Evolutionary conservation across 2,797 vertebrate species (phyloP).

Genomic region (Picus viridis): DNA sequence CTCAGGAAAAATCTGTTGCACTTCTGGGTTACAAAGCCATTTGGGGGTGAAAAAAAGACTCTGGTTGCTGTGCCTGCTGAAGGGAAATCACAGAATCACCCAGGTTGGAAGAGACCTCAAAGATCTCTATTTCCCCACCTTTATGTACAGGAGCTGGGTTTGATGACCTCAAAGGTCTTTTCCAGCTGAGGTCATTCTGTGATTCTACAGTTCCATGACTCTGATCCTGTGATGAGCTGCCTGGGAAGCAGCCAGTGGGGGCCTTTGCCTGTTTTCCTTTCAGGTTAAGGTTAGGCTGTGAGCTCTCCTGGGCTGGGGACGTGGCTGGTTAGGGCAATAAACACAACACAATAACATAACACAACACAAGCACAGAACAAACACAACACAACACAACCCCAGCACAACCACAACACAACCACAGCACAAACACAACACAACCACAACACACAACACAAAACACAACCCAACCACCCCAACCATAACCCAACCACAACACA

Average conservation of each 20-base stretch:
- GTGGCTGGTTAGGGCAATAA: not conserved
- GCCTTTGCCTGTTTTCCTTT: not conserved
- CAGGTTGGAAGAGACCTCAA: too few relatives aligned
- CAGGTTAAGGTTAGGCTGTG: not conserved
- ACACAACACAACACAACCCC: too few relatives aligned
- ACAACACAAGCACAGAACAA: too few relatives aligned
- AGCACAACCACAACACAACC: too few relatives aligned
- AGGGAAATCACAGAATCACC: not conserved
- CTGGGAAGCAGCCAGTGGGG: not conserved
- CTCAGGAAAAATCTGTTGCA: not conserved
- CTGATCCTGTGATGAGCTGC: not conserved
- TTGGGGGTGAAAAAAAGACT: not conserved
- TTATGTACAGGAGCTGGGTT: not conserved
- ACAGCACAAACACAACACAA: too few relatives aligned
- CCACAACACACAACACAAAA: too few relatives aligned
- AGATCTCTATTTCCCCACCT: not conserved
- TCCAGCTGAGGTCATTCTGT: too few relatives aligned
- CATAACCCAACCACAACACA: too few relatives aligned
- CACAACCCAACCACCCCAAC: too few relatives aligned
- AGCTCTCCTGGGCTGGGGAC: not conserved
- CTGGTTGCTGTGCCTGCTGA: not conserved
- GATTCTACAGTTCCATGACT: too few relatives aligned
- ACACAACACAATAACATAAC: too few relatives aligned
- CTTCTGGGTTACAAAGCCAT: not conserved
- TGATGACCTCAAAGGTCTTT: too few relatives aligned